A percentile compares a stretch with the other conserved stretches of the same genome.
Evolutionary conservation across 1,140 invertebrate species (phyloP).

Genomic region (Ctenoplectra terminalis): DNA sequence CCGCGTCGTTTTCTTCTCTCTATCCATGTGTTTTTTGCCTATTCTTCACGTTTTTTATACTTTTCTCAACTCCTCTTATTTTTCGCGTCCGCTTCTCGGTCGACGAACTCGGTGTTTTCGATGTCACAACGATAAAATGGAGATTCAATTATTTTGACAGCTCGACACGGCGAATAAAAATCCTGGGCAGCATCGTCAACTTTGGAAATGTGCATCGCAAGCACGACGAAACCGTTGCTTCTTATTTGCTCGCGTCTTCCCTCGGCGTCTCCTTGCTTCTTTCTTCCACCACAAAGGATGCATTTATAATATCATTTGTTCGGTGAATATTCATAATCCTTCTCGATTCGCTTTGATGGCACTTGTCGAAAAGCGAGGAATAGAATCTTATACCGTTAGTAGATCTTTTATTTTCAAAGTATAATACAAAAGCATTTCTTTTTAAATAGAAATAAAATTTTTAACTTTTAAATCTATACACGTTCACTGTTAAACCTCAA

Average conservation of each 20-base stretch:
- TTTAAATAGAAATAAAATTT: no score
- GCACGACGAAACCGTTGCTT: not conserved
- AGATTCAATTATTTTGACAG: conserved; percentile 23
- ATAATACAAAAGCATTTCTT: not conserved
- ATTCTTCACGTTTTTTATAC: no score
- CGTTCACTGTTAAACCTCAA: no score
- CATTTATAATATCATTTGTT: not conserved
- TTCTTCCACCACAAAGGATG: not conserved
- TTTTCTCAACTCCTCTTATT: not conserved
- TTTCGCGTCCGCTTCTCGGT: not conserved
- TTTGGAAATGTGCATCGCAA: not conserved
- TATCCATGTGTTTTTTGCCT: not conserved
- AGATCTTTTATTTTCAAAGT: not conserved
- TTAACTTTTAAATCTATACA: no score
- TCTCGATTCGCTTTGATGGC: not conserved
- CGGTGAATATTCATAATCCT: conserved; percentile 9
- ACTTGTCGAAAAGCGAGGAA: not conserved
- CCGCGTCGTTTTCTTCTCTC: not conserved
- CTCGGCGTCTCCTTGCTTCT: not conserved
- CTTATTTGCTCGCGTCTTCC: not conserved
- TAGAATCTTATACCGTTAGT: not conserved
- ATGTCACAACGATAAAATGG: not conserved
- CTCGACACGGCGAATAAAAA: not conserved
- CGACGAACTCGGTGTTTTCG: not conserved
- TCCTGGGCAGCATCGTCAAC: not conserved